Evolutionary conservation across 2,888 invertebrate genomes (phyloP), one percentile per base, ranked within the genome.

Genomic region (Sialis lutaria): DNA sequence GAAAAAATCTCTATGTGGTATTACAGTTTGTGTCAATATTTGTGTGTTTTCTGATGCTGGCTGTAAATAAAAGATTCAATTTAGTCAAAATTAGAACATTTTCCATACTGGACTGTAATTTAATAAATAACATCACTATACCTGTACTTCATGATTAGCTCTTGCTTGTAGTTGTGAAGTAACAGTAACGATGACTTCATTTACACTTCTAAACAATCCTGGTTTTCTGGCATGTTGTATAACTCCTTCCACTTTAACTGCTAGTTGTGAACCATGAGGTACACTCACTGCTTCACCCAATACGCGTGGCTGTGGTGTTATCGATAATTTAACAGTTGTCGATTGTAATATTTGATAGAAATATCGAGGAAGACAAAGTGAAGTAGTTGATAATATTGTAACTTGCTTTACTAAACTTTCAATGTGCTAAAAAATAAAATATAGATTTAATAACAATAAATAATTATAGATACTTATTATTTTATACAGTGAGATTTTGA

Each of bases 161-260:
- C 55, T 61, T 22, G 56, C 66, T 60, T 79, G 67, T 45, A 77
- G 64, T 56, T 76, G 72, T 0, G 82, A 82, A 1, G 75, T 75
- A 4, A 86, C 75, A 2, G 74, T 78, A 33, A 89, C 72, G 55
- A 79, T 74, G 49, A 87, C 78, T 50, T 79, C 75, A 53, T 77
- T 70, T 50, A 89, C 78, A 57, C 75, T 74, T 35, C 87, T 70
- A 60, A 79, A 85, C 8, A 82, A 62, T 5, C 81, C 79, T 6
- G 79, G 77, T 49, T 70, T 68, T 52, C 71, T 72, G 30, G 79
- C 81, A 54, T 82, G 82, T 55, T 84, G 81, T 43, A 93, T 75
- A 1, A 96, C 91, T 1, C 95, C 95, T 65, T 95, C 95, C 2
- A 95, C 86, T 69, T 91, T 92, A 30, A 95, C 75, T 1, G 92